phyloP scores from a whole-genome alignment of 2,797 vertebrate genomes.

The Bovichtus variegatus region DNA sequence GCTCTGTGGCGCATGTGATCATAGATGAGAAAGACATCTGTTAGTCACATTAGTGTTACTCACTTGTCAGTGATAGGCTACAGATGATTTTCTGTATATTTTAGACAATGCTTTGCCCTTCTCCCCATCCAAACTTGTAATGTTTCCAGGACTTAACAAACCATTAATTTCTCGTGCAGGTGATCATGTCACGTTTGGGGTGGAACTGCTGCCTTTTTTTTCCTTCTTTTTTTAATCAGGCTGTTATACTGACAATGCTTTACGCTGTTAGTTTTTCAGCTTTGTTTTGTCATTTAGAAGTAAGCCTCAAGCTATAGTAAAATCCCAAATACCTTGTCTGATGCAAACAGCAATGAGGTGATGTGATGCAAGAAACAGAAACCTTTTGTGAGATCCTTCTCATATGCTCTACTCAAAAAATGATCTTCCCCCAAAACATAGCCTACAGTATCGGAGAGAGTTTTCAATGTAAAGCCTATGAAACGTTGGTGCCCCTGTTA shows the following conservation, averaged over 20 bases:
- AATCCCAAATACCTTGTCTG: slow-evolving; percentile 44
- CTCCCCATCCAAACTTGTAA: background rate
- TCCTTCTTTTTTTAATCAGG: background rate
- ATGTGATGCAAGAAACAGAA: slow-evolving; percentile 65
- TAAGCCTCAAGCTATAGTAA: slow-evolving; percentile 19
- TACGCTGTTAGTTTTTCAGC: slow-evolving; percentile 18
- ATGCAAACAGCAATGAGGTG: slow-evolving; percentile 44
- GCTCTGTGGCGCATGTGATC: too few relatives aligned
- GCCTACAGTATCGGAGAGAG: background rate
- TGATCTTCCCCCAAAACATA: slow-evolving; percentile 17
- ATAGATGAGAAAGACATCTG: background rate
- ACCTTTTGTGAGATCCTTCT: slow-evolving; percentile 28
- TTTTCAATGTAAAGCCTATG: slow-evolving; percentile 9
- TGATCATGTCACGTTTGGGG: background rate
- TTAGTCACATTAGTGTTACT: background rate
- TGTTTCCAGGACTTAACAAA: background rate
- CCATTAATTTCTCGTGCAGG: background rate
- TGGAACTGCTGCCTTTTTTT: background rate
- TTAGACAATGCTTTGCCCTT: background rate
- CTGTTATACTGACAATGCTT: slow-evolving; percentile 1
- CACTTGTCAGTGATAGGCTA: background rate
- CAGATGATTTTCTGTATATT: background rate
- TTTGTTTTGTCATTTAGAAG: slow-evolving; percentile 40
- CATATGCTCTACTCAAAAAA: slow-evolving; percentile 14
- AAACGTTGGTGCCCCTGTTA: slow-evolving; percentile 2